Percentiles rank a stretch among this genome's conserved stretches.
Conservation (phyloP, 1,140 invertebrate species). For the Ridgeia piscesae region DNA sequence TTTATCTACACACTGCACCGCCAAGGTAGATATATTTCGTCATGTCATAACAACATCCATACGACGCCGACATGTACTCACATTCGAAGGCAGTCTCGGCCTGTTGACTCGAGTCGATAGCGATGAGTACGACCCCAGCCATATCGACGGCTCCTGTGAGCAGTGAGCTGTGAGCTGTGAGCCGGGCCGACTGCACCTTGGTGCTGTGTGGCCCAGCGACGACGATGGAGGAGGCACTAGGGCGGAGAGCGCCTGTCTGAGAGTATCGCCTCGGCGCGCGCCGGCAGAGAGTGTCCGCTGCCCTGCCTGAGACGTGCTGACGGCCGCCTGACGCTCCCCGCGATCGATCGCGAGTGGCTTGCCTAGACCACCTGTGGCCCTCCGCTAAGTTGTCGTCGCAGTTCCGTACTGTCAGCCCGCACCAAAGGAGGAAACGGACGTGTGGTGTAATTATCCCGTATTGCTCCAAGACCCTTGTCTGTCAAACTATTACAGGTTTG, state of each 20-base stretch:
- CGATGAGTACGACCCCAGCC: constrained; percentile 10
- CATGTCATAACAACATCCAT: too few relatives aligned
- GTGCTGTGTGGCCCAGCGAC: not conserved
- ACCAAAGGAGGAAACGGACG: not conserved
- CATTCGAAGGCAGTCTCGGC: constrained; percentile 19
- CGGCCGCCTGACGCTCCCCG: not conserved
- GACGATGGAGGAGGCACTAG: not conserved
- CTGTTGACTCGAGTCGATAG: constrained; percentile 15
- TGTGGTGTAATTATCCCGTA: not conserved
- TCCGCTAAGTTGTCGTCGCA: not conserved
- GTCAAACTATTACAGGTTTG: not conserved
- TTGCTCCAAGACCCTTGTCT: not conserved
- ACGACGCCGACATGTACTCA: not conserved
- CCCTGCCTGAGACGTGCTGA: not conserved
- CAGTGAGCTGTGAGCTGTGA: too few relatives aligned
- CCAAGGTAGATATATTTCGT: not conserved
- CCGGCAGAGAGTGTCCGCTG: not conserved
- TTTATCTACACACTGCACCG: not conserved
- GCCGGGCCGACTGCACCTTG: not conserved
- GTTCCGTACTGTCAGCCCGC: not conserved
- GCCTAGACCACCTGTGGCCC: not conserved
- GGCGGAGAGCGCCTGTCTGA: not conserved
- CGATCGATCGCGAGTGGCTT: not conserved
- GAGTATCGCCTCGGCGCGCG: not conserved
- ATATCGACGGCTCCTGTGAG: not conserved